Conservation (phyloP, 2,888 invertebrate genomes). For the Drosophila glabriapex region DNA sequence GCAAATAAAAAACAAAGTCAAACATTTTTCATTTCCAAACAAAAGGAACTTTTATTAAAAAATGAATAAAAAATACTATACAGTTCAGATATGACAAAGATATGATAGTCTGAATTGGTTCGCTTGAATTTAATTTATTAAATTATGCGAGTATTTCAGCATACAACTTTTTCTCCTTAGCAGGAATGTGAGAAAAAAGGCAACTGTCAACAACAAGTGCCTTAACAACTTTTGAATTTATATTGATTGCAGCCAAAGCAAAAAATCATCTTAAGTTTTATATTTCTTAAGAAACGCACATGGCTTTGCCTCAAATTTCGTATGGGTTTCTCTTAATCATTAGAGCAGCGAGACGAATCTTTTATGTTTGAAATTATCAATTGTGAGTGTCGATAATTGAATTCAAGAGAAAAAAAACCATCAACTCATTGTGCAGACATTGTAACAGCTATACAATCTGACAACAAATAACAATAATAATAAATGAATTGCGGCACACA, state of each 20-base stretch:
- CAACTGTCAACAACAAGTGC: not conserved
- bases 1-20: not conserved
- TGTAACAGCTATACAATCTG: slow-evolving; percentile 49
- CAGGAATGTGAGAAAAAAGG: not conserved
- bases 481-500: slow-evolving; percentile 43
- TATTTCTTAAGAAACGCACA: not conserved
- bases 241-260: not conserved
- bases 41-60: not conserved
- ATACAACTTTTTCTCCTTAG: not conserved
- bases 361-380: slow-evolving; percentile 47
- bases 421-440: slow-evolving; percentile 21
- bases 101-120: not conserved
- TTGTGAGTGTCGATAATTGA: slow-evolving; percentile 60
- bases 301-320: not conserved
- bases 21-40: too few species aligned
- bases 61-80: not conserved
- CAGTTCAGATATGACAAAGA: not conserved
- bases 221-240: not conserved
- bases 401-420: slow-evolving; percentile 38
- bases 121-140: not conserved
- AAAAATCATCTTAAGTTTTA: not conserved
- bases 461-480: slow-evolving; percentile 63
- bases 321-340: not conserved
- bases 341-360: slow-evolving; percentile 9
- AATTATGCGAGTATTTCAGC: not conserved